Base-by-base conservation (phyloP, 2,113 vertebrate genomes). In the Pedetes capensis region DNA sequence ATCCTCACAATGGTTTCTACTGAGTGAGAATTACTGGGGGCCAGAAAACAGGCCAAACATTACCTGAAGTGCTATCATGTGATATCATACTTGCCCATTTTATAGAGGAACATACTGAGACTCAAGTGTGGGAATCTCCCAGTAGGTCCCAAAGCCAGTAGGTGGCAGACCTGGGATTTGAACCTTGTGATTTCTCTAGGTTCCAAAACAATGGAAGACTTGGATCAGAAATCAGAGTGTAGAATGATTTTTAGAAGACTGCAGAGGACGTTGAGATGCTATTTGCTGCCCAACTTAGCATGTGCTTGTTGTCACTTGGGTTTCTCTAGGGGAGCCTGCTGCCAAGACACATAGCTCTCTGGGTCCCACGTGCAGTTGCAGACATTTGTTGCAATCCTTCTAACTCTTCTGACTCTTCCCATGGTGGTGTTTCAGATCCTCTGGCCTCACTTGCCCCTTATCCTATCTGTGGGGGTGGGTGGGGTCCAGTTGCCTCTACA, bases 91-190 rank as follows among this genome's bases (percentile, higher is more conserved):
- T 66, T 82, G 74, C 79, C 88, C 85, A 57, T 90, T 96, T 84
- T 64, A 69, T n/a, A 93, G 92, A 57, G 49, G 63, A 86, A 57
- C 39, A 94, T 34, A 49, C 20, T 53, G 59, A 93, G 95, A 69
- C 63, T 47, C 49, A 51, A 39, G 64, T 63, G 86, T 8, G 78
- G 88, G 55, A 68, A 57, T 85, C 74, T 79, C 76, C 75, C 10
- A 86, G 72, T 68, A 72, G 59, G 32, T 89, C 63, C 37, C 44
- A 42, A 25, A 59, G 87, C 63, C 95, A 93, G 93, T 39, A 95
- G 93, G 34, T 95, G 91, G 95, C 89, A 94, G 91, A 47, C 27
- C 78, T 91, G 78, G 75, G 55, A 49, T 61, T 93, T 49, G 39
- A 42, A 89, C 39, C 7, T 5, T 87, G 39, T n/a, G 47, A 59